These are phyloP conservation scores for Alligator mississippiensis DNA, from an alignment of 2,113 vertebrate genomes.

Conservation along the genomic window DNA sequence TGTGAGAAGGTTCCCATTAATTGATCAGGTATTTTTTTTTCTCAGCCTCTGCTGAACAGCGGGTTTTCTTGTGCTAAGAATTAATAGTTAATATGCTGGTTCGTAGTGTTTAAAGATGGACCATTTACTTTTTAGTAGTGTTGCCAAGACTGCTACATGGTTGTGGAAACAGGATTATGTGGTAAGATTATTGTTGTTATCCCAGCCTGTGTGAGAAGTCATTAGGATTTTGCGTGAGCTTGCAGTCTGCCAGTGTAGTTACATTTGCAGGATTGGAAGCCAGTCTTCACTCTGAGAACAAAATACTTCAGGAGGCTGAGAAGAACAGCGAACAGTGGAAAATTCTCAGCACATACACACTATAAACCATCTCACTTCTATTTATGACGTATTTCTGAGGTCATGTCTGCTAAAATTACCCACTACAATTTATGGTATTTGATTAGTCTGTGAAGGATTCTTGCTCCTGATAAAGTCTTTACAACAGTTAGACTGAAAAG, in stretches of 20 bases:
- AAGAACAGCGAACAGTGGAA: neutral
- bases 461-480: neutral
- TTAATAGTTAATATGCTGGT: neutral
- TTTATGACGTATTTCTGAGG: neutral
- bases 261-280: neutral
- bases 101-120: neutral
- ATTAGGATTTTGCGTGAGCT: rapidly evolving
- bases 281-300: neutral
- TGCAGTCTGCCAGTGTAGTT: neutral
- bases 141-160: rapidly evolving
- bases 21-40: neutral
- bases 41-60: neutral
- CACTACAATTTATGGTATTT: neutral
- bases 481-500: neutral
- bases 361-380: neutral
- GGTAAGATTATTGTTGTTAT: neutral
- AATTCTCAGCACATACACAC: neutral
- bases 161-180: neutral
- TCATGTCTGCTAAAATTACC: neutral
- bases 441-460: neutral
- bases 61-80: neutral
- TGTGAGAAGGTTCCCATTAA: neutral
- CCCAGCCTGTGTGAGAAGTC: neutral
- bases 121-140: rapidly evolving
- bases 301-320: neutral